These are phyloP conservation scores for Sebastes nivosus DNA, from an alignment of 2,797 vertebrate genomes.

Conservation along the genomic window DNA sequence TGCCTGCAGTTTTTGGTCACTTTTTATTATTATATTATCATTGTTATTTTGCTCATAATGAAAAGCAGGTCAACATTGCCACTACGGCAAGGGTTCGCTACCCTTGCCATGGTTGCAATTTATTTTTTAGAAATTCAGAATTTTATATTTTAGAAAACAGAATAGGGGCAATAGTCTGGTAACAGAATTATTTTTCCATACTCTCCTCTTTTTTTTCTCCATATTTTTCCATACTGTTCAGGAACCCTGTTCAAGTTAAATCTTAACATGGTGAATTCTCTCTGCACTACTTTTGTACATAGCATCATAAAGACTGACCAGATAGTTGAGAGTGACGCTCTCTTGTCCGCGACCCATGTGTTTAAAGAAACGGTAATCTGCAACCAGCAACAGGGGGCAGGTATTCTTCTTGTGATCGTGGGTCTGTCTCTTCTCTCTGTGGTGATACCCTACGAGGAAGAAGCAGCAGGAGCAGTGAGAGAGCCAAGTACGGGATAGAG, in stretches of 20 bases:
- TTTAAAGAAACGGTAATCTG: conserved; percentile 94
- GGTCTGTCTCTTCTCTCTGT: conserved; percentile 83
- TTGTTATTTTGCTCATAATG: too few species aligned
- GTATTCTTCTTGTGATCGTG: conserved; percentile 90
- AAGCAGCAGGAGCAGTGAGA: not conserved
- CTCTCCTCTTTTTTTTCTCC: too few species aligned
- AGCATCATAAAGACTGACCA: conserved; percentile 80
- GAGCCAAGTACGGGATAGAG: not conserved
- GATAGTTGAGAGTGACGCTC: conserved; percentile 96
- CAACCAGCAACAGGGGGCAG: conserved; percentile 93
- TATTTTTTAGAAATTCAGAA: too few species aligned
- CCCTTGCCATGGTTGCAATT: too few species aligned
- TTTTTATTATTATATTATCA: too few species aligned
- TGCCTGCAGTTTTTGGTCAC: too few species aligned
- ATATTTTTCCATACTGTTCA: too few species aligned
- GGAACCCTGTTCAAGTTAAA: not conserved
- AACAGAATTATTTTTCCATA: too few species aligned
- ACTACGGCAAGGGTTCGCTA: too few species aligned
- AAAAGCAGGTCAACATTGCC: too few species aligned
- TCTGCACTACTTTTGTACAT: not conserved
- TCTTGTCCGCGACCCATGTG: conserved; percentile 96
- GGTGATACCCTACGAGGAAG: conserved; percentile 69
- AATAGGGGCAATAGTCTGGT: too few species aligned
- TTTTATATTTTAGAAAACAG: too few species aligned
- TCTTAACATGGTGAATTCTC: not conserved